A percentile compares a stretch with the other conserved stretches of the same genome.
These are phyloP conservation scores for Iguana delicatissima DNA, from an alignment of 2,797 vertebrate genomes.

Conservation along the genomic window DNA sequence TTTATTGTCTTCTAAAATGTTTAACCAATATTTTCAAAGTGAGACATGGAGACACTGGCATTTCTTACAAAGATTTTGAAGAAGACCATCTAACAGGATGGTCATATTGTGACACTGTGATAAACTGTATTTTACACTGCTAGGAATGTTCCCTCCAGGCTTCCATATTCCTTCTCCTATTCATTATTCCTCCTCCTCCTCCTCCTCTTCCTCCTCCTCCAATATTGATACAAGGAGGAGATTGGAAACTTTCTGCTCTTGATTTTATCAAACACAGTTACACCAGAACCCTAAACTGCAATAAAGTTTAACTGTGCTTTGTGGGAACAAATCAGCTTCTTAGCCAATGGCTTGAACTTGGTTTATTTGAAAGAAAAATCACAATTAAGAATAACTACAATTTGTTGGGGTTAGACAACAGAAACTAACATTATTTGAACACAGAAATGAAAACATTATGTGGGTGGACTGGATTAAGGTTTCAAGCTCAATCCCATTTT, in stretches of 20 bases:
- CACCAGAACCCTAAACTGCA: neutral
- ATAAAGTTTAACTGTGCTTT: neutral
- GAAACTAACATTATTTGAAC: neutral
- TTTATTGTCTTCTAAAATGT: neutral
- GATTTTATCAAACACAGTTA: neutral
- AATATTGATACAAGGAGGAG: neutral
- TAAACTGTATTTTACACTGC: neutral
- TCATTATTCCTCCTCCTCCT: too few species aligned
- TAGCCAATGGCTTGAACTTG: neutral
- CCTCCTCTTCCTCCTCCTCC: neutral
- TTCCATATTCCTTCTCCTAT: neutral
- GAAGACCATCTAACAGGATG: neutral
- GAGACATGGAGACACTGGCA: neutral
- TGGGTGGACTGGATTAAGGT: neutral
- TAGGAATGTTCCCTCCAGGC: neutral
- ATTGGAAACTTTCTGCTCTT: neutral
- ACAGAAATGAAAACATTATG: neutral
- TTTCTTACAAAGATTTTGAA: neutral
- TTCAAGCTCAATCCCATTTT: neutral
- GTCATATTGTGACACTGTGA: neutral
- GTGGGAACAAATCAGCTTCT: neutral
- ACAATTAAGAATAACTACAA: neutral
- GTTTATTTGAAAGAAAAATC: neutral
- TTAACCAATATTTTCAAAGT: neutral
- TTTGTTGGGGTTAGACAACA: neutral